Evolutionary conservation across 2,113 vertebrate genomes (phyloP).

Genomic region (Anthoscopus minutus): DNA sequence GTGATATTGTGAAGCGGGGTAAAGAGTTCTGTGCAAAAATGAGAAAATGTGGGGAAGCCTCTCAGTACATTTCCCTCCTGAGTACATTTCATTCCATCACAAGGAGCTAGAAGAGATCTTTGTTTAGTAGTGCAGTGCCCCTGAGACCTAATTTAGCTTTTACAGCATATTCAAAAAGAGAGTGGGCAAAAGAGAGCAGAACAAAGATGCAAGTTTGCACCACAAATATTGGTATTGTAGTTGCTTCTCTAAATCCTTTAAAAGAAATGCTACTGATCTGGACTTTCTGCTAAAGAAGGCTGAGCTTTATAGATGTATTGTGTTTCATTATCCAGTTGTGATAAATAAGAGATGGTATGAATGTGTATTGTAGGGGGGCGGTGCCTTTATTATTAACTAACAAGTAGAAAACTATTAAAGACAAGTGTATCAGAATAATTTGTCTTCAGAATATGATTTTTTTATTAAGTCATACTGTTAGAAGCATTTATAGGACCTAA

Average conservation of each 20-base stretch:
- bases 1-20: neutral
- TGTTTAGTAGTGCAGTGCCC: constrained; percentile 69
- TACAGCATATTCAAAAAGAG: constrained; percentile 73
- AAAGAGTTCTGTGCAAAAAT: constrained; percentile 38
- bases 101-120: constrained; percentile 71
- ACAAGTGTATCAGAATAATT: constrained; percentile 15
- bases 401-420: neutral
- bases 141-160: constrained; percentile 79
- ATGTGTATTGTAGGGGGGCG: neutral
- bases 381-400: neutral
- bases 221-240: constrained; percentile 69
- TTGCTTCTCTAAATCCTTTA: constrained; percentile 65
- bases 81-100: constrained; percentile 72
- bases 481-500: neutral
- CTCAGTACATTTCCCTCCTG: constrained; percentile 62
- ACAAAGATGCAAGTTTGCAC: constrained; percentile 66
- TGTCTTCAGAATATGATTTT: neutral
- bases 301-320: neutral
- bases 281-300: constrained; percentile 7
- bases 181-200: constrained; percentile 49
- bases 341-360: neutral
- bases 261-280: constrained; percentile 66
- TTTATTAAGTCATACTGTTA: neutral
- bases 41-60: constrained; percentile 45
- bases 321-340: neutral